These are phyloP conservation scores for Copidosoma floridanum DNA, from an alignment of 1,140 invertebrate genomes.

Conservation along the genomic window DNA sequence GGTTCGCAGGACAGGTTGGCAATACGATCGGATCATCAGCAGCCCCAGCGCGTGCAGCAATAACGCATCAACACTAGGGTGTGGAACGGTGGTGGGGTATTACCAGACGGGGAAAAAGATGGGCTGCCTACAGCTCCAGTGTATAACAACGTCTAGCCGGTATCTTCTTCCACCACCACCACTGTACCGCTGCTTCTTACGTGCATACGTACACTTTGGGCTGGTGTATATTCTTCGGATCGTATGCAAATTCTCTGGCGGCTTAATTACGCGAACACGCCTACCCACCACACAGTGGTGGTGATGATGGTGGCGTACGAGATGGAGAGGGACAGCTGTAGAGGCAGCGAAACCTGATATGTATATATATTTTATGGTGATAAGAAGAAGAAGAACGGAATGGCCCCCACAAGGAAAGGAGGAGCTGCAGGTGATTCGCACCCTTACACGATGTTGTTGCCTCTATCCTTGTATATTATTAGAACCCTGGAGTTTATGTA, in stretches of 20 bases:
- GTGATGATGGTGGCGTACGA: not conserved
- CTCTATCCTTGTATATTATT: not conserved
- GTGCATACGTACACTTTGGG: no score
- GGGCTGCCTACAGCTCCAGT: conserved; percentile 35
- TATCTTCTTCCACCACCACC: conserved; percentile 43
- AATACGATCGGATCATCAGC: not conserved
- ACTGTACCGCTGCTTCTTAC: no score
- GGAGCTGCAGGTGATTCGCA: not conserved
- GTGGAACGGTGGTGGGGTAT: no score
- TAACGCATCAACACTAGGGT: conserved; percentile 36
- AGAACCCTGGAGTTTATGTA: no score
- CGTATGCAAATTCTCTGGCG: conserved; percentile 54
- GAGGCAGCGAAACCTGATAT: conserved; percentile 48
- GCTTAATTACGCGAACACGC: conserved; percentile 54
- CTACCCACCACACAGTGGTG: conserved; percentile 43
- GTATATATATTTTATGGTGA: conserved; percentile 47
- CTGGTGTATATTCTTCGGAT: conserved; percentile 49
- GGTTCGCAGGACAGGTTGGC: not conserved
- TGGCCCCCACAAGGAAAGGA: conserved; percentile 5
- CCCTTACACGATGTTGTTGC: not conserved
- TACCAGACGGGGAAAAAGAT: no score
- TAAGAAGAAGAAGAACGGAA: conserved; percentile 42
- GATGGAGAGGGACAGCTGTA: conserved; percentile 26
- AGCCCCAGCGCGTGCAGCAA: conserved; percentile 20
- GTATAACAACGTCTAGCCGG: no score